Percentiles rank a stretch among this genome's conserved stretches.
Evolutionary conservation across 1,140 invertebrate species (phyloP).

Genomic region (Dreissena polymorpha): DNA sequence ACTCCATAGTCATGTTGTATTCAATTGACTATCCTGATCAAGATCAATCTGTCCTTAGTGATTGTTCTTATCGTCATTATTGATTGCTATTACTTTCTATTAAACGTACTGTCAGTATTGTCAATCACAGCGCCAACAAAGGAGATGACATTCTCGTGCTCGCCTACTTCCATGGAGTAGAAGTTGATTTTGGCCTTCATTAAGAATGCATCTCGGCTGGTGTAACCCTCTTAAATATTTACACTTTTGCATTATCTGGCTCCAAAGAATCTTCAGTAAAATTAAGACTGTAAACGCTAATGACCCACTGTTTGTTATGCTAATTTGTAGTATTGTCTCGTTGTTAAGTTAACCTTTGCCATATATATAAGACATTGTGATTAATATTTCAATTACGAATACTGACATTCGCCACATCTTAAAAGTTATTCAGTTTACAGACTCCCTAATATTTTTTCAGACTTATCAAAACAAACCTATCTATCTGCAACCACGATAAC

Average conservation of each 20-base stretch:
- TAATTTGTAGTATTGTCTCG: neutral
- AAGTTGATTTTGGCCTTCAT: conserved; percentile 61
- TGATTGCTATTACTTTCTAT: neutral
- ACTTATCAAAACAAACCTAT: neutral
- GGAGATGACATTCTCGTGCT: conserved; percentile 38
- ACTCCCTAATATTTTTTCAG: neutral
- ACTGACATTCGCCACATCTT: neutral
- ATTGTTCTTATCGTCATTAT: too few species aligned
- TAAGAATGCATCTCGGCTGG: conserved; percentile 26
- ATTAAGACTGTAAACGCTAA: too few species aligned
- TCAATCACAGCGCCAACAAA: conserved; percentile 54
- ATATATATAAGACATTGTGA: too few species aligned
- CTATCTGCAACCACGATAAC: neutral
- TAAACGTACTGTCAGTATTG: conserved; percentile 11
- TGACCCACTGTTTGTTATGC: neutral
- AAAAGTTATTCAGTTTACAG: neutral
- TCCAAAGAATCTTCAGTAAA: too few species aligned
- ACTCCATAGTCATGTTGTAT: too few species aligned
- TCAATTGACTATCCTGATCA: too few species aligned
- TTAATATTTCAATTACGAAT: neutral
- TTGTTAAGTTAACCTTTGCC: neutral
- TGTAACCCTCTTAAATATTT: conserved; percentile 20
- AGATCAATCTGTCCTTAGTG: too few species aligned
- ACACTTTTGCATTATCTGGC: neutral
- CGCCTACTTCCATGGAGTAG: neutral